These are phyloP conservation scores for Thinocorus orbignyianus DNA, from an alignment of 2,113 vertebrate genomes.

Conservation along the genomic window DNA sequence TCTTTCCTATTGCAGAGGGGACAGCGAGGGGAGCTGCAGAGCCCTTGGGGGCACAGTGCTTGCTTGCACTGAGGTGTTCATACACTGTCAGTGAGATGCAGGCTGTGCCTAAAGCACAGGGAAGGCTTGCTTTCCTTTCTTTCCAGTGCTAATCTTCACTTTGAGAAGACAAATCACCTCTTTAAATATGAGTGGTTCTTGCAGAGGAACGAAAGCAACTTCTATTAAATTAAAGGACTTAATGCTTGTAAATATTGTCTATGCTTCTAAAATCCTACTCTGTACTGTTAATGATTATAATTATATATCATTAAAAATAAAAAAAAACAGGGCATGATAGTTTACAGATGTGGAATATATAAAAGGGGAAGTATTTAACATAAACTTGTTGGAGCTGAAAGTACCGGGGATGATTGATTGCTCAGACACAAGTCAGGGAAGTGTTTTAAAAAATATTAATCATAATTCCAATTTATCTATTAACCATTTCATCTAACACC, in stretches of 20 bases:
- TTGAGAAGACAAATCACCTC: neutral
- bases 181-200: neutral
- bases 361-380: constrained; percentile 10
- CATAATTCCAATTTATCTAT: constrained; percentile 46
- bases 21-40: neutral
- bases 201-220: neutral
- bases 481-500: constrained; percentile 1
- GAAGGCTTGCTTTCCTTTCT: neutral
- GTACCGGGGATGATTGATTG: constrained; percentile 6
- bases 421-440: neutral
- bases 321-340: neutral
- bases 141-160: neutral
- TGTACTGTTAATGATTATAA: neutral
- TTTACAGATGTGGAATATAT: neutral
- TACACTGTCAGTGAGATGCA: neutral
- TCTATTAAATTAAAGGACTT: neutral
- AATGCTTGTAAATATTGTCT: neutral
- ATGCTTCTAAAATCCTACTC: constrained; percentile 5
- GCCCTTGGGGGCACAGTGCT: neutral
- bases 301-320: neutral
- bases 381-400: constrained; percentile 30
- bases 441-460: constrained; percentile 57
- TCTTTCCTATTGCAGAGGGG: neutral
- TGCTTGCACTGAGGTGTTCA: neutral
- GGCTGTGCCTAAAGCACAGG: neutral